phyloP scores from a whole-genome alignment of 1,140 invertebrate species.

The Drosophila mojavensis region DNA sequence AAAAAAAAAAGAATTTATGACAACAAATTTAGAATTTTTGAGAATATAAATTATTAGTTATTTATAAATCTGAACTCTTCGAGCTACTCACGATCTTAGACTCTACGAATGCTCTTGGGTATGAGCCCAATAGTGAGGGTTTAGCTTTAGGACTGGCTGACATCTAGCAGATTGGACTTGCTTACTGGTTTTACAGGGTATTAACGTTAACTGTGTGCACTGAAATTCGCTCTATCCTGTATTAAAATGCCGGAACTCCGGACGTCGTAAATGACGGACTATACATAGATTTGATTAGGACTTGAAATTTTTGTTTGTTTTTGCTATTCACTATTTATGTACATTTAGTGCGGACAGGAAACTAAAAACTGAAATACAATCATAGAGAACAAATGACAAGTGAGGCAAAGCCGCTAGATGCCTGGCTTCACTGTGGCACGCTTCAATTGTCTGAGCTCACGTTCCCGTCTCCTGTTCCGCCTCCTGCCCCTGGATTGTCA shows the following conservation, averaged over 20 bases:
- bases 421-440: background rate
- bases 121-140: too few species aligned
- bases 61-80: too few species aligned
- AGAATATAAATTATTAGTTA: too few species aligned
- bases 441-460: slow-evolving; percentile 6
- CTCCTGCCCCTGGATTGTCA: slow-evolving; percentile 14
- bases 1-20: too few species aligned
- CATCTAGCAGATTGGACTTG: background rate
- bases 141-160: background rate
- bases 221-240: background rate
- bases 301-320: slow-evolving; percentile 3
- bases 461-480: too few species aligned
- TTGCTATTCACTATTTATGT: background rate
- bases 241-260: too few species aligned
- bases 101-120: background rate
- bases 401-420: background rate
- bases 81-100: too few species aligned
- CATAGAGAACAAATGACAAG: background rate
- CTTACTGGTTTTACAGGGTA: background rate
- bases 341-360: background rate
- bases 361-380: slow-evolving; percentile 2
- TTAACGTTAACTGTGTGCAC: background rate
- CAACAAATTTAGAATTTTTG: too few species aligned
- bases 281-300: background rate
- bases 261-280: background rate